Evolutionary conservation across 2,888 invertebrate species (phyloP), one percentile per base, ranked within the genome.

Genomic region (Dicycla oo): DNA sequence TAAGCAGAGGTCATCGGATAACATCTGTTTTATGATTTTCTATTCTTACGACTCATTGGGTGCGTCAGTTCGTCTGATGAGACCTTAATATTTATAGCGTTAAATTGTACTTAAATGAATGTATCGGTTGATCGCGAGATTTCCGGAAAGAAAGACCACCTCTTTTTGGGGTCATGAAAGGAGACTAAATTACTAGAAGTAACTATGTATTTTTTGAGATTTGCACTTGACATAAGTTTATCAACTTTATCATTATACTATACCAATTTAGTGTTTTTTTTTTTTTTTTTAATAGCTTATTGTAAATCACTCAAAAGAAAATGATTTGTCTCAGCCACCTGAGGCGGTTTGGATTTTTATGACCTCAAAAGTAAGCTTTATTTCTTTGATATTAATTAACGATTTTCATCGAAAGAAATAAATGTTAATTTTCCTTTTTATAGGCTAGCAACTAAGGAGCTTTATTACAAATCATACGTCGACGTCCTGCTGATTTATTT

Each of bases 341-440:
- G 61, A 23, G 58, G 38, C 47, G 60, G 53, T 67, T 73, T 47
- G 3, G n/a, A 43, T 40, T 82, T 73, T 54, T 53, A 74, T 69
- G 40, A 67, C 61, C 53, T 26, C 38, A 30, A 66, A 64, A 67
- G 64, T 58, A 68, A 67, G 56, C 15, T 60, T 66, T 81, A 64
- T 69, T 40, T 68, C 40, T 75, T 54, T 75, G 56, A 67, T 66
- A 18, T n/a, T 57, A 67, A 80, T 85, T 75, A 81, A 86, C 60
- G 56, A 73, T 73, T 73, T 78, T 77, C 67, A 49, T 75, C 54
- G 30, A 70, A 58, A 23, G 2, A 51, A 38, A 54, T 73, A 61
- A 57, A 75, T 69, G 70, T 60, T 18, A 65, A 70, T 77, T 74
- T 60, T 69, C 57, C 0, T 18, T 74, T 73, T 62, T 69, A 63